Conservation (phyloP, 2,888 invertebrate genomes). For the Diadegma fenestrale region DNA sequence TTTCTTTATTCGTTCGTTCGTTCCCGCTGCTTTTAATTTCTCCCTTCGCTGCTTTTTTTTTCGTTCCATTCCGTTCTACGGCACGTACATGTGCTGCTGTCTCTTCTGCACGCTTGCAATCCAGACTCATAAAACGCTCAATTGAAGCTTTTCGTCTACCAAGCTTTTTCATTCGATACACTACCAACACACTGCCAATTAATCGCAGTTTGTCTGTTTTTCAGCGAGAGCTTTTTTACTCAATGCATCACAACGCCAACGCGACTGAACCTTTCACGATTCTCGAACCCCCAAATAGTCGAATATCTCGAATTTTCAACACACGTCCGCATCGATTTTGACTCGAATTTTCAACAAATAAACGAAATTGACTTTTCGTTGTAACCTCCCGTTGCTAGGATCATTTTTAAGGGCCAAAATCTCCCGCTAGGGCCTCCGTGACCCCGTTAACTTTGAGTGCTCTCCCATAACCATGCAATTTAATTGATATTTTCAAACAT, state of each 20-base stretch:
- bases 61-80: slow-evolving; percentile 1
- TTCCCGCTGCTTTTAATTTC: slow-evolving; percentile 26
- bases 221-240: slow-evolving; percentile 39
- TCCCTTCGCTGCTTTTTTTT: slow-evolving; percentile 16
- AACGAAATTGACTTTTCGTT: not conserved
- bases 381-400: not conserved
- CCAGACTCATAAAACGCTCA: slow-evolving; percentile 56
- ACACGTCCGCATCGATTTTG: slow-evolving; percentile 10
- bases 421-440: not conserved
- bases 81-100: not conserved
- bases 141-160: slow-evolving; percentile 49
- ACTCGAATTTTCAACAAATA: not conserved
- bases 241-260: slow-evolving; percentile 23
- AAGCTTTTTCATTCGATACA: slow-evolving; percentile 57
- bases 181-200: slow-evolving; percentile 30
- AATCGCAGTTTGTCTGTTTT: slow-evolving; percentile 42
- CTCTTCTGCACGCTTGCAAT: not conserved
- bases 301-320: slow-evolving; percentile 9
- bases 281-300: slow-evolving; percentile 19
- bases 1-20: not conserved
- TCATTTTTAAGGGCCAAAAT: not conserved
- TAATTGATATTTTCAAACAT: not conserved
- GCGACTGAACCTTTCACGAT: slow-evolving; percentile 3
- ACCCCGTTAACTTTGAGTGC: not conserved
- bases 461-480: not conserved